phyloP scores from a whole-genome alignment of 2,888 invertebrate species.

The Monochamus alternatus region DNA sequence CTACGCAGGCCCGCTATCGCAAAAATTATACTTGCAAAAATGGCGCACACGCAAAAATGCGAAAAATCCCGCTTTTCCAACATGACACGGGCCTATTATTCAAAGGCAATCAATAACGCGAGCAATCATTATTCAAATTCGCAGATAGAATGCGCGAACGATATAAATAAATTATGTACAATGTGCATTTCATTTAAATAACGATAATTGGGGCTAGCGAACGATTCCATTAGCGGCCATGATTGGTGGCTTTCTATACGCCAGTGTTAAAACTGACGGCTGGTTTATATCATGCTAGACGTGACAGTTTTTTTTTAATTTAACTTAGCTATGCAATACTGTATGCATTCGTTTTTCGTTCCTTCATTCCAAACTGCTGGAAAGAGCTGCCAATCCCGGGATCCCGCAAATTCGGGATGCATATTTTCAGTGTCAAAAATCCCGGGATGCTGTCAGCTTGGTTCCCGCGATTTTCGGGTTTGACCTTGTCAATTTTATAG shows the following conservation, averaged over 20 bases:
- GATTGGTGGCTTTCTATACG: not conserved
- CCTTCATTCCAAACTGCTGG: no score
- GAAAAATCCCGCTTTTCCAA: slow-evolving; percentile 50
- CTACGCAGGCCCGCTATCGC: slow-evolving; percentile 40
- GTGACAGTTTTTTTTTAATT: no score
- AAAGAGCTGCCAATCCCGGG: no score
- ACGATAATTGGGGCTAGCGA: slow-evolving; percentile 22
- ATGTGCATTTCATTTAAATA: slow-evolving; percentile 30
- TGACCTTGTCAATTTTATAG: no score
- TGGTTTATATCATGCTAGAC: no score
- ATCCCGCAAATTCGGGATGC: no score
- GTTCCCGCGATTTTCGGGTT: no score
- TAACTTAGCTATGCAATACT: no score
- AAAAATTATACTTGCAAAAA: slow-evolving; percentile 53
- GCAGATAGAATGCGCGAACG: slow-evolving; percentile 4
- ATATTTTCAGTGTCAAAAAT: no score
- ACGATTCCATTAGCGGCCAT: not conserved
- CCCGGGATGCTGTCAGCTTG: no score
- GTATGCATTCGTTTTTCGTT: no score
- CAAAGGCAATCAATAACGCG: slow-evolving; percentile 48
- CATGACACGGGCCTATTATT: slow-evolving; percentile 50
- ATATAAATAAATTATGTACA: slow-evolving; percentile 31
- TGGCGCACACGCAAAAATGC: slow-evolving; percentile 45
- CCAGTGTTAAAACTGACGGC: no score
- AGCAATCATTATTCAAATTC: slow-evolving; percentile 39